Evolutionary conservation across 2,888 invertebrate genomes (phyloP).

Genomic region (Nemotelus nigrinus): DNA sequence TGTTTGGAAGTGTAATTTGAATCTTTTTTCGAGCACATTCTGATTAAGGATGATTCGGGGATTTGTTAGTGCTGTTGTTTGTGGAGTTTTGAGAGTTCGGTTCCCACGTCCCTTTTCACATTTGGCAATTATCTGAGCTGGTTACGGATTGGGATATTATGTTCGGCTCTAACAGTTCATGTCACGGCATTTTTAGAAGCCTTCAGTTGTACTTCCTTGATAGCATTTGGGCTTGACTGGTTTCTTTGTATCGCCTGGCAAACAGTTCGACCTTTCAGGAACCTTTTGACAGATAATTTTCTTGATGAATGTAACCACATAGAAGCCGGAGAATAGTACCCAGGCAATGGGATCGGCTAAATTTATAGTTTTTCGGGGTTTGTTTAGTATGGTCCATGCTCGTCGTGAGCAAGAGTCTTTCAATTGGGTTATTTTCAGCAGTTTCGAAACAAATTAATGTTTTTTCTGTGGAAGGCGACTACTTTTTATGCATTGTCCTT

Average conservation of each 20-base stretch:
- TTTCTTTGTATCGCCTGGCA: neutral
- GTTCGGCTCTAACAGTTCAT: constrained; percentile 34
- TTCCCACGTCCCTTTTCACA: constrained; percentile 43
- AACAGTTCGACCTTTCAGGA: neutral
- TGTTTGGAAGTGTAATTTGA: constrained; percentile 46
- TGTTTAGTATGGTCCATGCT: constrained; percentile 9
- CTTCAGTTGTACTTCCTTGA: constrained; percentile 34
- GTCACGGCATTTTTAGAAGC: constrained; percentile 37
- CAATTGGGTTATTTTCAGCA: constrained; percentile 23
- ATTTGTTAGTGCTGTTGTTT: constrained; percentile 10
- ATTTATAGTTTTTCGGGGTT: constrained; percentile 38
- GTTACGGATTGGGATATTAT: constrained; percentile 38
- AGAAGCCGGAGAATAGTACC: constrained; percentile 30
- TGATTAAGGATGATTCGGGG: constrained; percentile 1
- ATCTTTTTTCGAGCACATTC: constrained; percentile 44
- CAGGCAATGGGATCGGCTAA: constrained; percentile 8
- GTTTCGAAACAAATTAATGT: constrained; percentile 47
- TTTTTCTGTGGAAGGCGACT: constrained; percentile 18
- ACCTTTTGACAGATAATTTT: constrained; percentile 11
- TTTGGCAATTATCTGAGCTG: constrained; percentile 38
- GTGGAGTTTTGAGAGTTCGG: constrained; percentile 24
- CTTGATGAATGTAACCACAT: constrained; percentile 33
- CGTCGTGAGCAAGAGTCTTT: constrained; percentile 13
- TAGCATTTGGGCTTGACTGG: constrained; percentile 32
- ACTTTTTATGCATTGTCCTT: neutral